These are phyloP conservation scores for Didymodactylos carnosus DNA, from an alignment of 2,888 invertebrate genomes.

Conservation along the genomic window DNA sequence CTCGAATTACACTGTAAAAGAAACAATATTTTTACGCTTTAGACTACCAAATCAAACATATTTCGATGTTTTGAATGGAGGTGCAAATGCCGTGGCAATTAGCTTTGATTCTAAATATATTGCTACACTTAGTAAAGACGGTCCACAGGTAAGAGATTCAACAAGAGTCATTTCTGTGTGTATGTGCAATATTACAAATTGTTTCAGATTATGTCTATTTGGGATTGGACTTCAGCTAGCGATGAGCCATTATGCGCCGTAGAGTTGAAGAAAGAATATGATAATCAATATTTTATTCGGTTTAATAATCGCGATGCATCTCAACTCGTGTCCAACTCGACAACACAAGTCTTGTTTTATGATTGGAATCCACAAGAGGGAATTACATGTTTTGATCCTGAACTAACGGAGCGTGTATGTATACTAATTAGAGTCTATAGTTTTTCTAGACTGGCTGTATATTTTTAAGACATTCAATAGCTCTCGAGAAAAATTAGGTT, in stretches of 20 bases:
- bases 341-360: constrained; percentile 32
- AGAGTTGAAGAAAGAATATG: constrained; percentile 24
- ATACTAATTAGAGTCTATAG: not conserved
- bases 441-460: no score
- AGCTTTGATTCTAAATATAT: constrained; percentile 33
- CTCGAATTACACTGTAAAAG: no score
- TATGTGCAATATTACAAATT: not conserved
- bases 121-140: constrained; percentile 29
- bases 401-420: not conserved
- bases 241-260: constrained; percentile 30
- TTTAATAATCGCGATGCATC: constrained; percentile 31
- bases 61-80: constrained; percentile 29
- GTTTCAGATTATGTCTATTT: constrained; percentile 27
- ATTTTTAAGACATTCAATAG: not conserved
- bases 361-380: constrained; percentile 23
- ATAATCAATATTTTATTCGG: constrained; percentile 26
- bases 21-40: constrained; percentile 15
- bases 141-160: constrained; percentile 22
- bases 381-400: constrained; percentile 1
- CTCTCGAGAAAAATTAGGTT: not conserved
- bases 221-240: constrained; percentile 35
- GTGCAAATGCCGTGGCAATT: constrained; percentile 28
- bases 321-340: constrained; percentile 32
- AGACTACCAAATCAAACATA: constrained; percentile 33
- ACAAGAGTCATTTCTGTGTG: no score